Conservation (phyloP, 2,113 vertebrate genomes). For the Crotalus helleri region DNA sequence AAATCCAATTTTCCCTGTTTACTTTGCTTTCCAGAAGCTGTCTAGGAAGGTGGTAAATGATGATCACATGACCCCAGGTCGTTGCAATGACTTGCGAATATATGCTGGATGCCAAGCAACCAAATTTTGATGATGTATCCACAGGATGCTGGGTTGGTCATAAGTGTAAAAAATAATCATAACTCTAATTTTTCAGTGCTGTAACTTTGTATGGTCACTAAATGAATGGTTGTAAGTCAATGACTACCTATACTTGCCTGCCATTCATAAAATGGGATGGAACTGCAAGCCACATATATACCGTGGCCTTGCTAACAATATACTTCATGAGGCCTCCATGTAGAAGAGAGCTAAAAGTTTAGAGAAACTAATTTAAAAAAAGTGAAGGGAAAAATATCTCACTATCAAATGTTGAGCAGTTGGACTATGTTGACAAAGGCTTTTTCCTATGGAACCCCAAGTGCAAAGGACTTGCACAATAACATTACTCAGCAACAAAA, state of each 20-base stretch:
- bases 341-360: not conserved
- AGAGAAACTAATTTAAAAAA: not conserved
- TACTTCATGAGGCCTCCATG: conserved; percentile 14
- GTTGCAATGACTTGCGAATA: not conserved
- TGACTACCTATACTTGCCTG: not conserved
- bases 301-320: not conserved
- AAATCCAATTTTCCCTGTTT: not conserved
- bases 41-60: not conserved
- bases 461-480: not conserved
- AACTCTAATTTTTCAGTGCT: too few species aligned
- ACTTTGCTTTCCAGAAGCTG: not conserved
- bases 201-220: too few species aligned
- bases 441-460: not conserved
- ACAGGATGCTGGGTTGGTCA: not conserved
- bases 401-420: not conserved
- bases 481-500: not conserved
- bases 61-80: not conserved
- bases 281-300: conserved; percentile 16
- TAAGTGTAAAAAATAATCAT: too few species aligned
- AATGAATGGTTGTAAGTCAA: too few species aligned
- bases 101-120: not conserved
- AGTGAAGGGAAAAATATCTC: conserved; percentile 7
- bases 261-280: conserved; percentile 5
- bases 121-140: not conserved
- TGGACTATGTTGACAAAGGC: not conserved